Conservation (phyloP, 1,140 invertebrate species). For the Nymphalis io region DNA sequence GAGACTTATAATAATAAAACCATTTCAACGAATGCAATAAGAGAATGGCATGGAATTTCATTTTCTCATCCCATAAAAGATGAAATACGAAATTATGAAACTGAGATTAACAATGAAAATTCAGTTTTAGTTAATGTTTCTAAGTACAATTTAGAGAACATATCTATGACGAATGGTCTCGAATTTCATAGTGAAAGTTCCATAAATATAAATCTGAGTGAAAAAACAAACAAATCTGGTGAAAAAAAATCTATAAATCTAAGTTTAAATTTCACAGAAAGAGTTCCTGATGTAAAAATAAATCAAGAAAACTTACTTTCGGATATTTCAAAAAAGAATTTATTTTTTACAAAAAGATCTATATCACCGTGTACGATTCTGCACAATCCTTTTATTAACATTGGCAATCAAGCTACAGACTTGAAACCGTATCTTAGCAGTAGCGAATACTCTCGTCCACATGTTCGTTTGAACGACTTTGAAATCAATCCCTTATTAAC, state of each 20-base stretch:
- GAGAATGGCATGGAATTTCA: conserved; percentile 19
- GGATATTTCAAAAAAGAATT: conserved; percentile 13
- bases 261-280: conserved; percentile 45
- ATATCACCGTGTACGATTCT: background rate
- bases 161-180: conserved; percentile 49
- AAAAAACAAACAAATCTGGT: conserved; percentile 40
- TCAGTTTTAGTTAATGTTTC: conserved; percentile 55
- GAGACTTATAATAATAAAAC: conserved; percentile 13
- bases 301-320: conserved; percentile 1
- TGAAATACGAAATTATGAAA: conserved; percentile 41
- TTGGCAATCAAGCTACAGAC: conserved; percentile 35
- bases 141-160: conserved; percentile 54
- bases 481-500: background rate
- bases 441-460: conserved; percentile 39
- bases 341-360: conserved; percentile 19
- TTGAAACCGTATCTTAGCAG: conserved; percentile 54
- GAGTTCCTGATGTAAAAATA: conserved; percentile 1
- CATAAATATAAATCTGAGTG: conserved; percentile 53
- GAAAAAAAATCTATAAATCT: conserved; percentile 40
- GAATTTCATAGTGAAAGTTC: conserved; percentile 40
- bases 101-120: conserved; percentile 34
- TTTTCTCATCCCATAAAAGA: conserved; percentile 29
- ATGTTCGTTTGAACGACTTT: background rate
- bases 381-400: conserved; percentile 9
- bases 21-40: background rate